Base-by-base conservation (phyloP, 2,888 invertebrate species). In the Apotomis betuletana region DNA sequence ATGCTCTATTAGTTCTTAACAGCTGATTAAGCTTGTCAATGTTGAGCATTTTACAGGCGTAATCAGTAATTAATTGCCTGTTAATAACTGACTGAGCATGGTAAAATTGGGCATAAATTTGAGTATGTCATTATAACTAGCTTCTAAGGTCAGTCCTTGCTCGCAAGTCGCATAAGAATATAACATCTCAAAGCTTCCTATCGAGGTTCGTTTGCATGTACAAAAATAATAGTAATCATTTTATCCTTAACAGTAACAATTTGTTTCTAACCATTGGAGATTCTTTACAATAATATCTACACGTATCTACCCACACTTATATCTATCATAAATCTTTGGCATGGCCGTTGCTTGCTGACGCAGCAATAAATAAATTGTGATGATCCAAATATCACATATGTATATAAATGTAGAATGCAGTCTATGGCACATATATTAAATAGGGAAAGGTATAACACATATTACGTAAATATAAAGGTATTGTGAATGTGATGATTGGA, bases 311-410 rank as follows among this genome's bases (percentile, higher is more conserved):
- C 83, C 84, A 84, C 83, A 86, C 92, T 91, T 92, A 92, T 77
- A 90, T 81, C 92, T 92, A 92, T 84, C 80, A 81, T 86, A 87
- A 87, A 91, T 92, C 92, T 93, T 93, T 93, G 92, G 93, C 87
- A 92, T 92, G 87, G 85, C 83, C 81, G 83, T 85, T 82, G 83
- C 87, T 88, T 84, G 83, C 74, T 74, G 77, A 84, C 86, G 82
- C 84, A 84, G 81, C 83, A 83, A 87, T 84, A 83, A 85, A 82
- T 83, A 82, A 80, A 80, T 80, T 89, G 89, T 90, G 89, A 90
- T 90, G 87, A 80, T 82, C 74, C 79, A 70, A 78, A 80, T 81
- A 72, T 70, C 69, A 65, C 68, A 73, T 69, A 67, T 52, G 61
- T 67, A 74, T 73, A 74, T 74, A 73, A 73, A 74, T 58, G 71